These are phyloP conservation scores for Parnassius mnemosyne DNA, from an alignment of 2,888 invertebrate genomes.

Conservation along the genomic window DNA sequence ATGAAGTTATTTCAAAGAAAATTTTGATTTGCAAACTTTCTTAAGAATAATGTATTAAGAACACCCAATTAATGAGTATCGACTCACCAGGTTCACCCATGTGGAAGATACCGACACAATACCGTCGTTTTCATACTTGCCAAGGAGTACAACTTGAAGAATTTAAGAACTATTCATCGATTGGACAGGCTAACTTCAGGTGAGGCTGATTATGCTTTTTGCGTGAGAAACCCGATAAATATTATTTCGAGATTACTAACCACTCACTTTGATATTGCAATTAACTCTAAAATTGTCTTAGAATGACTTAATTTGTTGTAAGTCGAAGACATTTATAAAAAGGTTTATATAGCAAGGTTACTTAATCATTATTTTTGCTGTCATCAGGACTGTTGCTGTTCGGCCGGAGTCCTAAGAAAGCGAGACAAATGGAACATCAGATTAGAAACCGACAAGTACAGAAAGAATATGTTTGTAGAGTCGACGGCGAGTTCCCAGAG, in stretches of 20 bases:
- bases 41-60: conserved; percentile 6
- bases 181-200: conserved; percentile 98
- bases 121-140: conserved; percentile 97
- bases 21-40: background rate
- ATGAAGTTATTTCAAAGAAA: background rate
- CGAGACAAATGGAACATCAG: conserved; percentile 96
- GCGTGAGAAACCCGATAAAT: background rate
- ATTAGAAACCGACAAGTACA: conserved; percentile 94
- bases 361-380: conserved; percentile 12
- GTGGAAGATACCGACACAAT: conserved; percentile 98
- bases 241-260: background rate
- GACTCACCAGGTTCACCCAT: conserved; percentile 92
- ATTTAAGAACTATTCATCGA: conserved; percentile 96
- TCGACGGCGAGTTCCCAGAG: conserved; percentile 96
- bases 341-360: no score
- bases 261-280: no score
- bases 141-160: conserved; percentile 96
- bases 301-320: no score
- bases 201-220: conserved; percentile 33
- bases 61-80: conserved; percentile 25
- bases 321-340: no score
- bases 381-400: conserved; percentile 88
- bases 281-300: no score
- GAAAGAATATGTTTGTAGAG: conserved; percentile 97
- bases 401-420: conserved; percentile 95